These are phyloP conservation scores for Oryzias celebensis DNA, from an alignment of 2,113 vertebrate genomes.

Conservation along the genomic window DNA sequence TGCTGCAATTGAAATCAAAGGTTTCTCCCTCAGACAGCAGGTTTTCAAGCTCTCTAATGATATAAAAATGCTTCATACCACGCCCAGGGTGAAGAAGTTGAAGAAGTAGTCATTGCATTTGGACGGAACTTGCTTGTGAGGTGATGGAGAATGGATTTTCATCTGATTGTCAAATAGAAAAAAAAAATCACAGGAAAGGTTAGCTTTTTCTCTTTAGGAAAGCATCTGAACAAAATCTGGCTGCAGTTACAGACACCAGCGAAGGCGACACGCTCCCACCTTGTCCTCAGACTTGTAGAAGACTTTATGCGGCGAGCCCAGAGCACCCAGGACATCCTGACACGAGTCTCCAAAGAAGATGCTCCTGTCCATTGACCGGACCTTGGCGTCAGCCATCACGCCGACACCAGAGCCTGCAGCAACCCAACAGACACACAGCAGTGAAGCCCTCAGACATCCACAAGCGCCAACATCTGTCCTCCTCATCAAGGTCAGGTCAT, in stretches of 20 bases:
- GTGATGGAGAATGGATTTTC: conserved; percentile 99
- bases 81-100: conserved; percentile 97
- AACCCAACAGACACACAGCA: not conserved
- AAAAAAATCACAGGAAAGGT: not conserved
- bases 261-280: conserved; percentile 63
- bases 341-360: conserved; percentile 97
- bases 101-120: conserved; percentile 99
- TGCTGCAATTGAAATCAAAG: no score
- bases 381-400: conserved; percentile 90
- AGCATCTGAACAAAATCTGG: not conserved
- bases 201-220: not conserved
- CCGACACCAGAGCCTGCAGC: conserved; percentile 85
- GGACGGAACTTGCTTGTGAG: conserved; percentile 97
- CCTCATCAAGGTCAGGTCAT: no score
- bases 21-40: no score
- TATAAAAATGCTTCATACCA: conserved; percentile 82
- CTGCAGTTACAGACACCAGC: not conserved
- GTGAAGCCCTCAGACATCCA: no score
- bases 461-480: no score
- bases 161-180: conserved; percentile 78
- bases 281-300: conserved; percentile 99
- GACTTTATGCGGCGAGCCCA: conserved; percentile 96
- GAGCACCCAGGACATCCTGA: conserved; percentile 93
- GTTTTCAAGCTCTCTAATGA: no score
- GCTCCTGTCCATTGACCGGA: conserved; percentile 88